A percentile compares a stretch with the other conserved stretches of the same genome.
phyloP scores from a whole-genome alignment of 2,888 invertebrate species.

The Taenaris catops region DNA sequence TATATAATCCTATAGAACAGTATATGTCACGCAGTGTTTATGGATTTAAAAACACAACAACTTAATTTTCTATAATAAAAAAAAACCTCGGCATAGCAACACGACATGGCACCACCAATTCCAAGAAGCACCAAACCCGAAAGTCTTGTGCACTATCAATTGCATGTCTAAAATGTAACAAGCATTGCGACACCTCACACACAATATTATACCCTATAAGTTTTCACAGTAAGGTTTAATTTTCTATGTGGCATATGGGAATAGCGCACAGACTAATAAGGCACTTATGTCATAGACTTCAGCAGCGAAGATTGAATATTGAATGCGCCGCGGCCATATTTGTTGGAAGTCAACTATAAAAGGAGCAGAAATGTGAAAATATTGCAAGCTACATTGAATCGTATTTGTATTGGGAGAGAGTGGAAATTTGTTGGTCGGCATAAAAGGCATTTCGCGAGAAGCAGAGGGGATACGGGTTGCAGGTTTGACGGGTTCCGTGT shows the following conservation, averaged over 20 bases:
- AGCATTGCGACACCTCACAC: conserved; percentile 1
- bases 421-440: conserved; percentile 27
- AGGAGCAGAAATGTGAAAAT: conserved; percentile 49
- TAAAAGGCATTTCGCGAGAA: conserved; percentile 61
- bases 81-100: conserved; percentile 35
- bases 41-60: conserved; percentile 44
- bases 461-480: conserved; percentile 51
- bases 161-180: conserved; percentile 32
- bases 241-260: not conserved
- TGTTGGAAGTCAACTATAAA: conserved; percentile 45
- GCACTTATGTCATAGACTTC: conserved; percentile 51
- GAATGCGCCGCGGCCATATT: conserved; percentile 39
- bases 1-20: too few species aligned
- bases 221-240: not conserved
- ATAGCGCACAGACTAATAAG: conserved; percentile 41
- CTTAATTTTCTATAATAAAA: conserved; percentile 60
- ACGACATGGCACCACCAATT: conserved; percentile 52
- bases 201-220: not conserved
- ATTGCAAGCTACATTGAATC: conserved; percentile 23
- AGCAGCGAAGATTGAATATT: conserved; percentile 53
- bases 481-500: conserved; percentile 76
- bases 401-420: conserved; percentile 19
- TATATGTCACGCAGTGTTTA: conserved; percentile 30
- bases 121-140: conserved; percentile 52
- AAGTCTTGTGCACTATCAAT: conserved; percentile 56